Percentiles rank a stretch among this genome's conserved stretches.
Evolutionary conservation across 2,888 invertebrate genomes (phyloP).

Genomic region (Sabellastarte sp.): DNA sequence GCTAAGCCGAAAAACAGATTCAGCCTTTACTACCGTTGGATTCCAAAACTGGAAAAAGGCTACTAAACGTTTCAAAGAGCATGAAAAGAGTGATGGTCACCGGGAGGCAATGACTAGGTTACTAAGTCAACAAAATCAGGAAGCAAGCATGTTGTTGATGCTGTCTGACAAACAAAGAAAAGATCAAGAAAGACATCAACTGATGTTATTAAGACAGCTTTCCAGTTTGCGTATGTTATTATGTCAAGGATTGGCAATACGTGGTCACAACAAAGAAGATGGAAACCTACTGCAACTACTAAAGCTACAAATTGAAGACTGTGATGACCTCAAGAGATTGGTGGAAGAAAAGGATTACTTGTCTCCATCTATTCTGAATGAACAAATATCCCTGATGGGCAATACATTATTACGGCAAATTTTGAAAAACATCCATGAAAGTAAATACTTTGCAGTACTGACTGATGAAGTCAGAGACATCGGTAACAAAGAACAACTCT

Average conservation of each 20-base stretch:
- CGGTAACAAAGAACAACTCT: conserved; percentile 1
- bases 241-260: conserved; percentile 5
- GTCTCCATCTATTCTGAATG: background rate
- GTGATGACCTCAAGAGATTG: background rate
- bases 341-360: background rate
- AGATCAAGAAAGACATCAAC: background rate
- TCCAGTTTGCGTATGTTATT: background rate
- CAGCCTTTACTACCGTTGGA: background rate
- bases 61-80: background rate
- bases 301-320: background rate
- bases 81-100: background rate
- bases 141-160: no score
- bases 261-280: conserved; percentile 6
- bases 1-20: no score
- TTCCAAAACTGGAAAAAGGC: background rate
- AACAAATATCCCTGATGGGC: conserved; percentile 2
- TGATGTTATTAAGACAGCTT: background rate
- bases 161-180: no score
- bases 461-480: conserved; percentile 3
- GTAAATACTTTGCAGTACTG: background rate
- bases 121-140: no score
- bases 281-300: conserved; percentile 6
- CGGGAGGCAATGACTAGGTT: background rate
- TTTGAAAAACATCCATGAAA: background rate
- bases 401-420: background rate